Evolutionary conservation across 2,888 invertebrate species (phyloP), one percentile per base, ranked within the genome.

Genomic region (Drosophila quinaria): DNA sequence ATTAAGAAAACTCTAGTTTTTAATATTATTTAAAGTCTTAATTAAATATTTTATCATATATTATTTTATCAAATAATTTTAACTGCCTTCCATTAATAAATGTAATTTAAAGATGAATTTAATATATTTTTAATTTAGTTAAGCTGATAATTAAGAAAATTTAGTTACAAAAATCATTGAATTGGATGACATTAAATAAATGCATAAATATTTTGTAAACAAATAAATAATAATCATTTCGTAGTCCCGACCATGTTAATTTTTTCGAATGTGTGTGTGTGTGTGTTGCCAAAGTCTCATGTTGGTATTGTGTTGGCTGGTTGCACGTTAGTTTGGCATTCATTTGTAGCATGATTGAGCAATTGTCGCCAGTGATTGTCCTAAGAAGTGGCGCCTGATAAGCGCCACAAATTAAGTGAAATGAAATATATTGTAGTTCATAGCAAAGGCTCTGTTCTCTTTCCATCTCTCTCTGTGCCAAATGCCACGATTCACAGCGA

Each of bases 371-470:
- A 25, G 25, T 25, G 84, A 85, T 85, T 74, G 89, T 66, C 56
- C 59, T 10, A 51, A 37, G 51, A 56, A 56, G 78, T 90, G 91
- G 91, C 91, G 90, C 90, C 91, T 87, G 91, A 90, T 90, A 87
- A 90, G 80, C 74, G 73, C 69, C 74, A 70, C 78, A 87, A 89
- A 89, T 84, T 78, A 84, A 90, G 86, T 87, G 78, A 80, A 87
- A 75, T 31, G 31, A 37, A 37, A 37, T 37, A 37, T 79, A 83
- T 29, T 29, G 29, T 76, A 78, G 81, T 6, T 78, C 72, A 85
- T 76, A 68, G 29, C 8, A 74, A 74, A 37, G n/a, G 78, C 80
- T 25, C 25, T 25, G 73, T 74, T 76, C 72, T 25, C 25, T 25
- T 6, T 25, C 25, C 1, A 5, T 13, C 29, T 29, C 29, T 65